These are phyloP conservation scores for Hirtodrosophila duncani DNA, from an alignment of 2,888 invertebrate species.

Conservation along the genomic window DNA sequence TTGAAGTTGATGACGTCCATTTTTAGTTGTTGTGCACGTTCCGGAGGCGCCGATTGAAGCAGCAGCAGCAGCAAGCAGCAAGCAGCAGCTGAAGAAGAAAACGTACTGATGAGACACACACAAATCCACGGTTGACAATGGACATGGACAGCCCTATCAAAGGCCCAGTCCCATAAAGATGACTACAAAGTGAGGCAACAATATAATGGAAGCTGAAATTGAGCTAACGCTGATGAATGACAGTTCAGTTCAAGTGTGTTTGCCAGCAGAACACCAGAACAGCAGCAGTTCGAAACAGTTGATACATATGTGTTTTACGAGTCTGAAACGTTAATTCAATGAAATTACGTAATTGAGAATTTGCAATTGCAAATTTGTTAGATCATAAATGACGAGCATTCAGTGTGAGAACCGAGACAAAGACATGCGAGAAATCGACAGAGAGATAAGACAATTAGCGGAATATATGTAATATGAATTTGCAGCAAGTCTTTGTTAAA, in stretches of 20 bases:
- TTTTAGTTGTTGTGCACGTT: constrained; percentile 62
- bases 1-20: constrained; percentile 59
- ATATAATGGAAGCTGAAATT: too few species aligned
- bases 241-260: constrained; percentile 60
- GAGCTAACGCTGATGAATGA: constrained; percentile 28
- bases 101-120: constrained; percentile 10
- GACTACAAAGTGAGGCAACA: constrained; percentile 1
- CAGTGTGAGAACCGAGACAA: background rate
- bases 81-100: too few species aligned
- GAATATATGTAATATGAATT: too few species aligned
- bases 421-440: too few species aligned
- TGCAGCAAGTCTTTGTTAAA: too few species aligned
- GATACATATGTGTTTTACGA: constrained; percentile 19
- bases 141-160: constrained; percentile 16
- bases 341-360: constrained; percentile 52
- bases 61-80: too few species aligned
- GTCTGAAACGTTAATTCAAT: constrained; percentile 46
- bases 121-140: constrained; percentile 14
- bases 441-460: too few species aligned
- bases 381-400: background rate
- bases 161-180: constrained; percentile 1
- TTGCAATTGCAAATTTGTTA: constrained; percentile 3
- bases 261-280: constrained; percentile 24
- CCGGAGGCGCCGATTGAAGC: constrained; percentile 24
- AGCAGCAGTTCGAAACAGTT: constrained; percentile 5